These are phyloP conservation scores for Origma solitaria DNA, from an alignment of 2,113 vertebrate genomes.

Conservation along the genomic window DNA sequence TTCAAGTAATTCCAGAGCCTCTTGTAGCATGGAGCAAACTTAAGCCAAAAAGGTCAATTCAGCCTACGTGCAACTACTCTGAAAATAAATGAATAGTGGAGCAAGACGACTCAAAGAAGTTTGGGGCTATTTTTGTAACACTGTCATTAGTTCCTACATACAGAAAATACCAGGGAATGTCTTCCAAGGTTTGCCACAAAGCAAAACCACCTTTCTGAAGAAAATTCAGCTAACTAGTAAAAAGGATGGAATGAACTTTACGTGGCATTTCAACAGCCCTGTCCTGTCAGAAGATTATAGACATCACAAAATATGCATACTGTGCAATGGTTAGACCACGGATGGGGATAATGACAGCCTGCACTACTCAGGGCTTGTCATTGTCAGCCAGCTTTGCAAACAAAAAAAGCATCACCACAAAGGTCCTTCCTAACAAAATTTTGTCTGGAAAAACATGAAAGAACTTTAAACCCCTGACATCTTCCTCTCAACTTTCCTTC, in stretches of 20 bases:
- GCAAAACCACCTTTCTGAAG: not conserved
- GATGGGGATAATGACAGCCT: not conserved
- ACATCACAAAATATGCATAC: not conserved
- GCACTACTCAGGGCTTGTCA: not conserved
- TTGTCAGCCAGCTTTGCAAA: not conserved
- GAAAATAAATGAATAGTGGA: not conserved
- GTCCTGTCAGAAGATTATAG: slow-evolving; percentile 22
- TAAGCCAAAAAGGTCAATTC: not conserved
- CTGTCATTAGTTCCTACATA: not conserved
- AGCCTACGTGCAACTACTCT: not conserved
- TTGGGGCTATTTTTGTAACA: not conserved
- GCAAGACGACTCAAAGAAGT: not conserved
- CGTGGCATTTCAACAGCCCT: not conserved
- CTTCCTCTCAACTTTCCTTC: not conserved
- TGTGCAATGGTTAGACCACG: not conserved
- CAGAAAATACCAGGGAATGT: not conserved
- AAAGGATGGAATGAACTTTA: slow-evolving; percentile 9
- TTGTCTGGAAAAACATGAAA: not conserved
- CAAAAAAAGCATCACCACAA: not conserved
- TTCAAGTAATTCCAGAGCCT: not conserved
- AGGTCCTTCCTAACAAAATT: not conserved
- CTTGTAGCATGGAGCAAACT: not conserved
- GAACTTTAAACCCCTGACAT: not conserved
- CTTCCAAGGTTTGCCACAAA: not conserved
- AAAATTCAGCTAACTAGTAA: not conserved